Evolutionary conservation across 2,888 invertebrate species (phyloP), one percentile per base, ranked within the genome.

Genomic region (Scaptomyza parva): DNA sequence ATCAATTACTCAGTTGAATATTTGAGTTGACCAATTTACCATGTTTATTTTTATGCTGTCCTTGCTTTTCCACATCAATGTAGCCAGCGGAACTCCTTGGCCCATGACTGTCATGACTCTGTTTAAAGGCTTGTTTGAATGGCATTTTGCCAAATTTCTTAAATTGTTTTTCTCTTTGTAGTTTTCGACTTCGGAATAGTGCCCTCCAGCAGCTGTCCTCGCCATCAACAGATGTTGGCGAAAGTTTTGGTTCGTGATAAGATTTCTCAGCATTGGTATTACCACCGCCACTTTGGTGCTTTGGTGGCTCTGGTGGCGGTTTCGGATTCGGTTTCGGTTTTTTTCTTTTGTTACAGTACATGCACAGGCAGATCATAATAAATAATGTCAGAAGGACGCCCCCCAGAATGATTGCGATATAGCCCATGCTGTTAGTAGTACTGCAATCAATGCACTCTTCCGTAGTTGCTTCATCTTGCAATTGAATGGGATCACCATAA

Each of bases 381-480:
- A 83, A 8, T 4, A 83, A 67, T 12, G 79, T 5, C 2, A 86
- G 1, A 1, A 83, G 39, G 0, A 87, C 43, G 4, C 67, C 4
- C 0, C 50, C 68, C 59, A 86, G 43, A 9, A 79, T 48, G 7
- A 50, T 55, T 1, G 61, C 74, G 12, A 82, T 62, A 47, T 71
- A 77, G 14, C 12, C 50, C 44, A 86, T 37, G 51, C 62, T 69
- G 39, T 43, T 48, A 5, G 66, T 52, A 17, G 69, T 68, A 3
- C 57, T 47, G 65, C 72, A 85, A 2, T 78, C 64, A 1, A 55
- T 4, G 20, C 79, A 73, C n/a, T 81, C 65, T n/a, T 76, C 76
- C 0, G 20, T 50, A 2, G 43, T 35, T 1, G 12, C n/a, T 6
- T 51, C 30, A 18, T 11, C 43, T 0, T 20, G 12, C 2, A 4